A percentile compares a stretch with the other conserved stretches of the same genome.
These are phyloP conservation scores for Ceyx cyanopectus DNA, from an alignment of 2,113 vertebrate genomes.

Conservation along the genomic window DNA sequence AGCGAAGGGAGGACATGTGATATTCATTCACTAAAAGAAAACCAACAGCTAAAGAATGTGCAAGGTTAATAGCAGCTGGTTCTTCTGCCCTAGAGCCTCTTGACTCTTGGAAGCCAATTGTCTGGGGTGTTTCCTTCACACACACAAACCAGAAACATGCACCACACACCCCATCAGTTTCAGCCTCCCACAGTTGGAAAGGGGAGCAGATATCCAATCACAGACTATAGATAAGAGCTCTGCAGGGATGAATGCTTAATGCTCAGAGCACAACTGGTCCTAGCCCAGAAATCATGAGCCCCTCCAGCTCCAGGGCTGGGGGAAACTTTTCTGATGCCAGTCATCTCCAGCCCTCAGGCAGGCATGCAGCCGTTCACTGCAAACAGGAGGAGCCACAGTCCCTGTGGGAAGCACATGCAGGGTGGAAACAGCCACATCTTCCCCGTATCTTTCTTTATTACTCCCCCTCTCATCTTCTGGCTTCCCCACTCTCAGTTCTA, in stretches of 20 bases:
- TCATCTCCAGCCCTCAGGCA: background rate
- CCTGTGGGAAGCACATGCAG: background rate
- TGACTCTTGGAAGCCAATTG: background rate
- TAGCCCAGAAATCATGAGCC: background rate
- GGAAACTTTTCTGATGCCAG: background rate
- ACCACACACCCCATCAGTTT: background rate
- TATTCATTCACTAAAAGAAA: conserved; percentile 61
- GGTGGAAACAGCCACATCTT: background rate
- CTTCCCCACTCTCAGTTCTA: background rate
- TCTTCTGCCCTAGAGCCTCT: background rate
- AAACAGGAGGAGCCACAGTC: background rate
- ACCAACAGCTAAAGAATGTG: background rate
- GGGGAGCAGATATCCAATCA: background rate
- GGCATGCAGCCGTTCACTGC: background rate
- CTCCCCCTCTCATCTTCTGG: background rate
- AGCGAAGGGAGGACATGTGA: conserved; percentile 10
- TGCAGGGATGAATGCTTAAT: background rate
- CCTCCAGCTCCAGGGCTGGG: background rate
- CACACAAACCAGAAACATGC: background rate
- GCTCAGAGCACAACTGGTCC: background rate
- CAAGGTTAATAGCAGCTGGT: background rate
- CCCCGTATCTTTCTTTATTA: background rate
- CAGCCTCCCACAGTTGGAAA: background rate
- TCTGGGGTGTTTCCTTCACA: background rate
- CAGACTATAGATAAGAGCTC: background rate